phyloP scores from a whole-genome alignment of 2,113 vertebrate genomes.

The Ursus arctos region DNA sequence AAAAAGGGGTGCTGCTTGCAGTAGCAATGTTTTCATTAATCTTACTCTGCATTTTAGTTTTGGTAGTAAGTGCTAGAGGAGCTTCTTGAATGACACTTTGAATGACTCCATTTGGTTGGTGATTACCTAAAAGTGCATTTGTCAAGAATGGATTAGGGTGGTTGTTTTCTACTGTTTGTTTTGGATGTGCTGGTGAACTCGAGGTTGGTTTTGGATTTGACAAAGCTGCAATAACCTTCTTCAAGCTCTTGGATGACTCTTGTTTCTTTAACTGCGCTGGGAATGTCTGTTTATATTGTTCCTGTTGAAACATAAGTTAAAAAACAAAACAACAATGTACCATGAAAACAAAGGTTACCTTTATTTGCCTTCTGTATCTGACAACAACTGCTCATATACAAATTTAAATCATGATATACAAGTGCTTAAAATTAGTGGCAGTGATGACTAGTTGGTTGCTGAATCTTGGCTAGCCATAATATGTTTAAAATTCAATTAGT shows the following conservation, averaged over 20 bases:
- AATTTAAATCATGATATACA: slow-evolving; percentile 32
- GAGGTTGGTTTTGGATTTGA: slow-evolving; percentile 89
- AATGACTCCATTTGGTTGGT: slow-evolving; percentile 92
- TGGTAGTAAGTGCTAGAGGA: slow-evolving; percentile 95
- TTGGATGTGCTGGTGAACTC: slow-evolving; percentile 89
- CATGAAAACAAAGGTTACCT: slow-evolving; percentile 38
- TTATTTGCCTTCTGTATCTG: slow-evolving; percentile 23
- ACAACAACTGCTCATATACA: neutral
- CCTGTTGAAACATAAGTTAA: slow-evolving; percentile 88
- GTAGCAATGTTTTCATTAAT: slow-evolving; percentile 86
- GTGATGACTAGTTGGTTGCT: neutral
- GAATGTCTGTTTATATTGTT: slow-evolving; percentile 92
- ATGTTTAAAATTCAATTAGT: neutral
- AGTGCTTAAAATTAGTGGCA: neutral
- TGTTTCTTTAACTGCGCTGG: slow-evolving; percentile 91
- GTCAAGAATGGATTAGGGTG: slow-evolving; percentile 94
- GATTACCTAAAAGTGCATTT: slow-evolving; percentile 96
- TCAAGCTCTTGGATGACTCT: slow-evolving; percentile 90
- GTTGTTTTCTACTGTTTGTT: slow-evolving; percentile 89
- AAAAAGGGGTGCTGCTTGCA: slow-evolving; percentile 87
- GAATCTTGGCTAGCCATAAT: neutral
- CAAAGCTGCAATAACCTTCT: slow-evolving; percentile 92
- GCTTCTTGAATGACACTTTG: slow-evolving; percentile 94
- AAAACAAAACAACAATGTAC: slow-evolving; percentile 70
- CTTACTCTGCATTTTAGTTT: slow-evolving; percentile 90